Percentiles rank a stretch among this genome's conserved stretches.
These are phyloP conservation scores for Calameuta pallipes DNA, from an alignment of 2,888 invertebrate species.

Conservation along the genomic window DNA sequence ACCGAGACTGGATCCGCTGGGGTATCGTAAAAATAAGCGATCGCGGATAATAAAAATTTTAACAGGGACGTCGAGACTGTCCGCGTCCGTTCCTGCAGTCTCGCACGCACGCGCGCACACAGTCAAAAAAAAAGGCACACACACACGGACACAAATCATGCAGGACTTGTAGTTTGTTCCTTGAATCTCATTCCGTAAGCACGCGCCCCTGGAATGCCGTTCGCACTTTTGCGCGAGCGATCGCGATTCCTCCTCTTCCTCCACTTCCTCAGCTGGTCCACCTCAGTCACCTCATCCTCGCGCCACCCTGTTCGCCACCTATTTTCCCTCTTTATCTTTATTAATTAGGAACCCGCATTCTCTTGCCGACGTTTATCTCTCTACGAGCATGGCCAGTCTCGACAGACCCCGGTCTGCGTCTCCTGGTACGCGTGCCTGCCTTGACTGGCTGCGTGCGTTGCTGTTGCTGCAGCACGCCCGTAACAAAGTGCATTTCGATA, in stretches of 20 bases:
- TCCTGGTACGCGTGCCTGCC: neutral
- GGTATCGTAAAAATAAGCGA: neutral
- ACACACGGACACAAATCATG: neutral
- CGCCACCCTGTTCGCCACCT: slow-evolving; percentile 18
- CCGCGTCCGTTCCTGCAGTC: neutral
- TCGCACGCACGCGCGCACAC: neutral
- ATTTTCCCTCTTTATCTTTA: slow-evolving; percentile 43
- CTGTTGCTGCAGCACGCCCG: neutral
- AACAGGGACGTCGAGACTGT: neutral
- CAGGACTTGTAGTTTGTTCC: neutral
- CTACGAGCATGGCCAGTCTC: neutral
- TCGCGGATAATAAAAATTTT: neutral
- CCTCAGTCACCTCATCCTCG: slow-evolving; percentile 1
- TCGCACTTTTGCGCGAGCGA: neutral
- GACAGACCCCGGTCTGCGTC: neutral
- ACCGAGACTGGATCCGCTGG: neutral
- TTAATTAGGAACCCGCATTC: slow-evolving; percentile 40
- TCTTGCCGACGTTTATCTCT: slow-evolving; percentile 14
- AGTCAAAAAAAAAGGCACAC: too few species aligned
- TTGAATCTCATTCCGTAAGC: neutral
- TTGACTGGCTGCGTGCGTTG: neutral
- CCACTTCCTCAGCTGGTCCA: neutral
- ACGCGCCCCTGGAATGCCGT: slow-evolving; percentile 11
- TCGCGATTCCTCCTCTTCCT: neutral
- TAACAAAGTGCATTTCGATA: neutral